Conservation (phyloP, 2,888 invertebrate genomes). For the Drosophila maculinotata region DNA sequence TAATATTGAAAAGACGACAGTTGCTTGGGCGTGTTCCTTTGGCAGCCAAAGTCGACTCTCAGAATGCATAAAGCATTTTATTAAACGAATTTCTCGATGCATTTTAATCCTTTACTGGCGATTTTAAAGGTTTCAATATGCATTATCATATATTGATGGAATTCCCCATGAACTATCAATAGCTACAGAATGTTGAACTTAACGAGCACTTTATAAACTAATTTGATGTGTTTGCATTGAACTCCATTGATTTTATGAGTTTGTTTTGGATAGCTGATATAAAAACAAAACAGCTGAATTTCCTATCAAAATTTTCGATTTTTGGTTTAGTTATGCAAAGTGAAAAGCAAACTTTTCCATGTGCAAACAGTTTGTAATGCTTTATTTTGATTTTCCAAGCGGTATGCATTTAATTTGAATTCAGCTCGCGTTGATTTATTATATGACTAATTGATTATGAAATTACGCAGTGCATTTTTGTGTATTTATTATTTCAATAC, state of each 20-base stretch:
- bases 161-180: constrained; percentile 17
- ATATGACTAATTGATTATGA: background rate
- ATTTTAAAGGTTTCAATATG: constrained; percentile 23
- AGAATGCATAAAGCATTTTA: constrained; percentile 51
- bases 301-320: background rate
- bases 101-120: constrained; percentile 39
- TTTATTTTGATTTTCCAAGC: background rate
- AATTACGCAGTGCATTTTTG: too few species aligned
- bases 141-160: constrained; percentile 8
- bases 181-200: background rate
- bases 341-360: background rate
- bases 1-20: constrained; percentile 54
- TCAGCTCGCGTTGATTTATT: background rate
- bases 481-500: background rate
- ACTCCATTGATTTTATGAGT: constrained; percentile 10
- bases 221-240: constrained; percentile 20
- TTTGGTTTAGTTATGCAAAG: background rate
- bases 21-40: constrained; percentile 36
- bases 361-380: background rate
- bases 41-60: too few species aligned
- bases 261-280: background rate
- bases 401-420: too few species aligned
- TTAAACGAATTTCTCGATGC: constrained; percentile 47
- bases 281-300: background rate
- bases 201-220: constrained; percentile 20